phyloP scores from a whole-genome alignment of 1,140 invertebrate species.

The Camponotus vicinus region DNA sequence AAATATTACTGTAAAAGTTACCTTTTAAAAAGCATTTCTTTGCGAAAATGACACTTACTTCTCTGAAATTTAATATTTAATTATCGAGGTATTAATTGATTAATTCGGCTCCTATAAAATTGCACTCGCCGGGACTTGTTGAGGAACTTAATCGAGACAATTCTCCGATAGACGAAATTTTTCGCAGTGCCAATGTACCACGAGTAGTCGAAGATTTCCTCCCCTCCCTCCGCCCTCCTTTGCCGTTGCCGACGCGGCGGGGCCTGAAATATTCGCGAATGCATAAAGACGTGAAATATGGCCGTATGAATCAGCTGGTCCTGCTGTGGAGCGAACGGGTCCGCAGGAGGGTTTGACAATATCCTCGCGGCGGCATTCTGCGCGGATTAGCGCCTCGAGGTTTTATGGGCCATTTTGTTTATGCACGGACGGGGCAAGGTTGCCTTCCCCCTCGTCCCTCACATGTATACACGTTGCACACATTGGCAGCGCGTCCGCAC shows the following conservation, averaged over 20 bases:
- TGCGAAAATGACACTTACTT: background rate
- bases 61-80: background rate
- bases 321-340: slow-evolving; percentile 76
- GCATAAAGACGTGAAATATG: slow-evolving; percentile 81
- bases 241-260: slow-evolving; percentile 50
- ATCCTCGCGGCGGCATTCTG: slow-evolving; percentile 80
- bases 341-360: slow-evolving; percentile 81
- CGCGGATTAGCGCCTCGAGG: slow-evolving; percentile 81
- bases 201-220: slow-evolving; percentile 20
- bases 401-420: slow-evolving; percentile 83
- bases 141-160: background rate
- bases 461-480: background rate
- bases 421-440: slow-evolving; percentile 80
- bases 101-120: background rate
- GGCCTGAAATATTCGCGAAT: slow-evolving; percentile 79
- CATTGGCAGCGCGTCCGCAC: background rate
- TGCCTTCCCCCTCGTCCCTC: slow-evolving; percentile 46
- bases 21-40: background rate
- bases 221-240: background rate
- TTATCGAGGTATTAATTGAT: background rate
- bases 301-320: slow-evolving; percentile 81
- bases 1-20: background rate
- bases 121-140: background rate
- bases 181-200: slow-evolving; percentile 45
- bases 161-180: slow-evolving; percentile 70